phyloP scores from a whole-genome alignment of 2,888 invertebrate genomes.

The Xanthia togata region DNA sequence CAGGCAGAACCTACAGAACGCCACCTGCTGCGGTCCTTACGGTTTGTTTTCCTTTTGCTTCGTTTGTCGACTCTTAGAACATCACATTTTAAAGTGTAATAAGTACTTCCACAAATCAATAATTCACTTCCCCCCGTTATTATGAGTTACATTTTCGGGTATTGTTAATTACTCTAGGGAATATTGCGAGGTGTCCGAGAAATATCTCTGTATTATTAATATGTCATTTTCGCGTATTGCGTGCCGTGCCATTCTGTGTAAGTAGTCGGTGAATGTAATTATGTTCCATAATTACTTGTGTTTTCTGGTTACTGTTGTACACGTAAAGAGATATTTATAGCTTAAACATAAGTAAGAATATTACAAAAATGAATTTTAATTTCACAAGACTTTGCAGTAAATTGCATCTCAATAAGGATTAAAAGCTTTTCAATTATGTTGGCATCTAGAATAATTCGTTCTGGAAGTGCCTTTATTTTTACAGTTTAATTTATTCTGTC shows the following conservation, averaged over 20 bases:
- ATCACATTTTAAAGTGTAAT: conserved; percentile 9
- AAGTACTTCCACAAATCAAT: conserved; percentile 10
- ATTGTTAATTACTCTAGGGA: neutral
- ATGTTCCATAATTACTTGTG: neutral
- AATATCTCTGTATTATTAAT: conserved; percentile 33
- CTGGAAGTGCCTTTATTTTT: neutral
- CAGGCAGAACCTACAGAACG: neutral
- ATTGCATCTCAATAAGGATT: conserved; percentile 30
- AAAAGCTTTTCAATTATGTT: conserved; percentile 28
- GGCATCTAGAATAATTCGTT: neutral
- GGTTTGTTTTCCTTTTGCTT: neutral
- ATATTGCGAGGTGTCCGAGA: neutral
- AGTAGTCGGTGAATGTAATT: neutral
- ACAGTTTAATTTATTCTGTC: conserved; percentile 5
- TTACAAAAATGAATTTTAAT: conserved; percentile 12
- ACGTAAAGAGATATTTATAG: conserved; percentile 1
- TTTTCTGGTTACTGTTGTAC: conserved; percentile 1
- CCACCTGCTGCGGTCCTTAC: neutral
- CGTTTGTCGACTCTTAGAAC: neutral
- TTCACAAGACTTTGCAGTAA: conserved; percentile 6
- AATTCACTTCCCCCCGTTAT: neutral
- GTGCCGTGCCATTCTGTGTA: too few species aligned
- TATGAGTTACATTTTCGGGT: too few species aligned
- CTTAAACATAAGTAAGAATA: neutral
- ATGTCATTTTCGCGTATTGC: conserved; percentile 17